A percentile compares a stretch with the other conserved stretches of the same genome.
Evolutionary conservation across 64 coral and sea anemone genomes (phyloP).

Genomic region (Dendronephthya gigantea): DNA sequence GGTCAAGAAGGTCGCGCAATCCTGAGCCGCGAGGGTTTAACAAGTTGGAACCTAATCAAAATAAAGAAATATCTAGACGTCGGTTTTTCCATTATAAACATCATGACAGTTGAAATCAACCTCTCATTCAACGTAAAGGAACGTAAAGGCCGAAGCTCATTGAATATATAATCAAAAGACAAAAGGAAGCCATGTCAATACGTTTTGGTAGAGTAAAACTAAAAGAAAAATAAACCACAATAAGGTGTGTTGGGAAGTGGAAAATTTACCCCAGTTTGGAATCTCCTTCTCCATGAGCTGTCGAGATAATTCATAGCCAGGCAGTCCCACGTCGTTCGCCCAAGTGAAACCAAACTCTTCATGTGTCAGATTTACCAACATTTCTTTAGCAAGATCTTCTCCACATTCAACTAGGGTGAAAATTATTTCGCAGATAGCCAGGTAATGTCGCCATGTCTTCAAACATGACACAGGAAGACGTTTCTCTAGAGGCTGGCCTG

Average conservation of each 20-base stretch:
- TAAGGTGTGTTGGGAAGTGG: no score
- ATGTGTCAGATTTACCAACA: background rate
- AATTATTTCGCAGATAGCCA: slow-evolving; percentile 5
- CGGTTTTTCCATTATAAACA: slow-evolving; percentile 3
- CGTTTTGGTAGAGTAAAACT: no score
- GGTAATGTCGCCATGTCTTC: slow-evolving; percentile 3
- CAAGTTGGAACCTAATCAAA: background rate
- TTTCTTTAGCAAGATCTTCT: background rate
- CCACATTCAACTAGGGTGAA: background rate
- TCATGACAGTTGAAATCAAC: no score
- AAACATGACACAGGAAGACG: background rate
- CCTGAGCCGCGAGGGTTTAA: background rate
- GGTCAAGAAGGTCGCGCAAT: background rate
- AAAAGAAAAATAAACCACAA: background rate
- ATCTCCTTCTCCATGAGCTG: background rate
- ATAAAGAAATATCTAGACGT: background rate
- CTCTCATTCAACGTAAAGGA: no score
- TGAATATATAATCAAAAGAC: no score
- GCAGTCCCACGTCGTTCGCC: background rate
- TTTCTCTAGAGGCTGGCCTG: slow-evolving; percentile 4
- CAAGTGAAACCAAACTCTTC: background rate
- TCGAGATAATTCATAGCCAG: background rate
- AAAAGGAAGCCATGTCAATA: no score
- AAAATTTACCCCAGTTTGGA: background rate
- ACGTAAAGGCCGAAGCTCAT: no score